phyloP scores from a whole-genome alignment of 1,140 invertebrate genomes.

The Gryllus bimaculatus region DNA sequence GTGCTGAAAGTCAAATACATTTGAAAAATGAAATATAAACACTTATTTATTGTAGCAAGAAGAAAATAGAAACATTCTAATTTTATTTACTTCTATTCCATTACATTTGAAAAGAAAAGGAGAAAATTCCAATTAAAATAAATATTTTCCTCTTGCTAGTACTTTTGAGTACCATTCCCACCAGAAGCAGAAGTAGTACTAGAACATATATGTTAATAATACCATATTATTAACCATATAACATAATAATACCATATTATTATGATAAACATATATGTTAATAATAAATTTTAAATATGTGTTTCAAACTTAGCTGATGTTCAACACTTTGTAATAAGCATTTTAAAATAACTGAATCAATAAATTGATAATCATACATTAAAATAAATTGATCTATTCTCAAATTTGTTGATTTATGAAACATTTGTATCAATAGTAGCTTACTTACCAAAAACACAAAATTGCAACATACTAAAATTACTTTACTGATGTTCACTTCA shows the following conservation, averaged over 20 bases:
- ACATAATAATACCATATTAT: no score
- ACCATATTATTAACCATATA: no score
- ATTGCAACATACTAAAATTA: constrained; percentile 13
- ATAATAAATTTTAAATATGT: not conserved
- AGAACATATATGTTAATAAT: not conserved
- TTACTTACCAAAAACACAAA: constrained; percentile 12
- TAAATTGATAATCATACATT: not conserved
- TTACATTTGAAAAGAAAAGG: no score
- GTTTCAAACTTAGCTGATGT: not conserved
- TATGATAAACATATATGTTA: not conserved
- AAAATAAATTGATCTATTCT: not conserved
- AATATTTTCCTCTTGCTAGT: no score
- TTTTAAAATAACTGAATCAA: not conserved
- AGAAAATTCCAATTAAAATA: no score
- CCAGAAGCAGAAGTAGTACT: no score
- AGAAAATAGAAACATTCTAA: no score
- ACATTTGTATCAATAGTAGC: not conserved
- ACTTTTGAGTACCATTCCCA: no score
- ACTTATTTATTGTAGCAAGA: no score
- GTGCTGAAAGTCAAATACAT: no score
- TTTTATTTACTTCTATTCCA: no score
- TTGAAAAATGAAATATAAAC: no score
- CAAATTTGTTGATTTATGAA: not conserved
- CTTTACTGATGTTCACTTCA: constrained; percentile 15
- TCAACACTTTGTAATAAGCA: not conserved